These are phyloP conservation scores for Halotydeus destructor DNA, from an alignment of 1,140 invertebrate species.

Conservation along the genomic window DNA sequence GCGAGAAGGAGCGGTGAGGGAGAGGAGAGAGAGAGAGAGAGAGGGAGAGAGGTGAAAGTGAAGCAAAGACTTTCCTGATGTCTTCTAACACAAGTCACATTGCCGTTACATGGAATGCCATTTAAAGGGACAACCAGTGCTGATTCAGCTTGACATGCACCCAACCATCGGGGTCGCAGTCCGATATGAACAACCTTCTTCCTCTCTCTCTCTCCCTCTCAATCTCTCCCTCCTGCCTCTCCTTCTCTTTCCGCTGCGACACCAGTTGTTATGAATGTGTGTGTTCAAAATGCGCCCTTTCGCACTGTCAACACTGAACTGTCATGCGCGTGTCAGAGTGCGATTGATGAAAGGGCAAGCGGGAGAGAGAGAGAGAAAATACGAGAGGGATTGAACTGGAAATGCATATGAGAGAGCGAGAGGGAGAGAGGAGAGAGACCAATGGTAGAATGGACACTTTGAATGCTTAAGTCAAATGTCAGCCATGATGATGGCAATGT, in stretches of 20 bases:
- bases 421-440: no score
- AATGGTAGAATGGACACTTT: no score
- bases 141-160: neutral
- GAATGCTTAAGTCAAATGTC: no score
- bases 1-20: neutral
- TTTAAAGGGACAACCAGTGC: neutral
- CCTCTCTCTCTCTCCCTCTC: neutral
- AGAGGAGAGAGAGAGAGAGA: neutral
- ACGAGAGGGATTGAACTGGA: no score
- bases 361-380: no score
- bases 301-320: neutral
- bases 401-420: no score
- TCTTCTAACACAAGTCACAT: neutral
- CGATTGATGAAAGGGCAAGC: no score
- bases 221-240: neutral
- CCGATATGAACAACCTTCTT: neutral
- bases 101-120: no score
- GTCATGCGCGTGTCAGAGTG: neutral
- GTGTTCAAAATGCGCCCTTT: neutral
- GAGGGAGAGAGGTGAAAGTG: neutral
- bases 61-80: neutral
- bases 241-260: neutral
- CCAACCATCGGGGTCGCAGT: neutral
- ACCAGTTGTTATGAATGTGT: neutral
- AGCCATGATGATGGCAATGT: no score